These are phyloP conservation scores for Eumaeus atala DNA, from an alignment of 1,140 invertebrate genomes.

Conservation along the genomic window DNA sequence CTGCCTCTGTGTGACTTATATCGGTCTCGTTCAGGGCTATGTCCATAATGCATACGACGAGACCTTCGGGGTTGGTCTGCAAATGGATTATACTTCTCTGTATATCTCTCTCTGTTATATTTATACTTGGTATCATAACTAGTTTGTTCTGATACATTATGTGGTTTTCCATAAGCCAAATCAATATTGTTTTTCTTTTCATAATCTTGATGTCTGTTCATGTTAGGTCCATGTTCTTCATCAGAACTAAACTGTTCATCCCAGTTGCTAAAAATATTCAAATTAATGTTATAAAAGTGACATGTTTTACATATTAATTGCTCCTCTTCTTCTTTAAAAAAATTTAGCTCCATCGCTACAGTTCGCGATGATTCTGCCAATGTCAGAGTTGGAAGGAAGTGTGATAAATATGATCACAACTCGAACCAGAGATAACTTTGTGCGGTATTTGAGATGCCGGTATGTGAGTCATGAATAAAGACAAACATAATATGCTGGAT, in stretches of 20 bases:
- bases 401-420: too few species aligned
- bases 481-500: too few species aligned
- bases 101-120: conserved; percentile 8
- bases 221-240: conserved; percentile 33
- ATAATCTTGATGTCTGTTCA: conserved; percentile 13
- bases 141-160: neutral
- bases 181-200: neutral
- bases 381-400: too few species aligned
- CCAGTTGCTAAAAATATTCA: conserved; percentile 24
- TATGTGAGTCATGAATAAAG: too few species aligned
- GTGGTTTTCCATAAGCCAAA: neutral
- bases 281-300: too few species aligned
- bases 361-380: too few species aligned
- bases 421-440: too few species aligned
- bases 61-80: neutral
- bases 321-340: too few species aligned
- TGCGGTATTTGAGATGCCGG: too few species aligned
- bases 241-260: conserved; percentile 39
- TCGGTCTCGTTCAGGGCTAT: conserved; percentile 14
- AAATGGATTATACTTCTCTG: neutral
- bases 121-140: conserved; percentile 17
- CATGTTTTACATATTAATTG: too few species aligned
- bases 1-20: conserved; percentile 3
- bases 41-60: conserved; percentile 1
- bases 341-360: too few species aligned